These are phyloP conservation scores for Ephialtes manifestator DNA, from an alignment of 2,888 invertebrate genomes.

Conservation along the genomic window DNA sequence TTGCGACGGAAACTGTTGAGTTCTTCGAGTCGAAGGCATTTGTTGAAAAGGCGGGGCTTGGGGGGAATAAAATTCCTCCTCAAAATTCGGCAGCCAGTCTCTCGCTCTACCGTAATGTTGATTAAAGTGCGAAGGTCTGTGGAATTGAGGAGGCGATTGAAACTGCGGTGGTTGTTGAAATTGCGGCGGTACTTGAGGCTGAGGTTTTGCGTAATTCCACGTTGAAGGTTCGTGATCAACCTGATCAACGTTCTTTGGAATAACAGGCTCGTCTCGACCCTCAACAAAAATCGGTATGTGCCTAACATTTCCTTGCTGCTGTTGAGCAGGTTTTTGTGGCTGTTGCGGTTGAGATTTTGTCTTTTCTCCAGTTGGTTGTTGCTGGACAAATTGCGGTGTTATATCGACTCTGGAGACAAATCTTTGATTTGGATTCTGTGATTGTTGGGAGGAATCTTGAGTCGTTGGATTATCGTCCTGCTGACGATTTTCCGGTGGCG, in stretches of 20 bases:
- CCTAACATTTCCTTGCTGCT: constrained; percentile 88
- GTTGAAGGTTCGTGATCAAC: constrained; percentile 25
- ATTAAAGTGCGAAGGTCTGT: constrained; percentile 85
- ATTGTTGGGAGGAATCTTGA: constrained; percentile 80
- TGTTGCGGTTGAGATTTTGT: constrained; percentile 76
- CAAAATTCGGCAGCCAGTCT: constrained; percentile 87
- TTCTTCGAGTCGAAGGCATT: constrained; percentile 58
- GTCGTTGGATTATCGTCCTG: constrained; percentile 76
- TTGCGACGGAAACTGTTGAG: constrained; percentile 51
- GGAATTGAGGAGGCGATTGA: constrained; percentile 77
- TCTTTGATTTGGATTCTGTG: constrained; percentile 73
- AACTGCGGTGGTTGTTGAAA: constrained; percentile 69
- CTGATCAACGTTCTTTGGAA: constrained; percentile 89
- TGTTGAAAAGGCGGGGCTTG: constrained; percentile 85
- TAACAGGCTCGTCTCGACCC: constrained; percentile 93
- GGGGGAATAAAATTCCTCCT: constrained; percentile 86
- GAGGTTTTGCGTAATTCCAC: constrained; percentile 81
- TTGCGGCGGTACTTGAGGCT: constrained; percentile 77
- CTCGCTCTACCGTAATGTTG: constrained; percentile 84
- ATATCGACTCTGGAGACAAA: constrained; percentile 82
- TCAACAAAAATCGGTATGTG: constrained; percentile 96
- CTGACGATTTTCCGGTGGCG: constrained; percentile 90
- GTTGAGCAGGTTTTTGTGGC: constrained; percentile 64
- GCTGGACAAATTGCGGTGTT: constrained; percentile 82
- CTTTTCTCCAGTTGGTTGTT: constrained; percentile 74